Evolutionary conservation across 2,113 vertebrate genomes (phyloP).

Genomic region (Hemichromis elongatus): DNA sequence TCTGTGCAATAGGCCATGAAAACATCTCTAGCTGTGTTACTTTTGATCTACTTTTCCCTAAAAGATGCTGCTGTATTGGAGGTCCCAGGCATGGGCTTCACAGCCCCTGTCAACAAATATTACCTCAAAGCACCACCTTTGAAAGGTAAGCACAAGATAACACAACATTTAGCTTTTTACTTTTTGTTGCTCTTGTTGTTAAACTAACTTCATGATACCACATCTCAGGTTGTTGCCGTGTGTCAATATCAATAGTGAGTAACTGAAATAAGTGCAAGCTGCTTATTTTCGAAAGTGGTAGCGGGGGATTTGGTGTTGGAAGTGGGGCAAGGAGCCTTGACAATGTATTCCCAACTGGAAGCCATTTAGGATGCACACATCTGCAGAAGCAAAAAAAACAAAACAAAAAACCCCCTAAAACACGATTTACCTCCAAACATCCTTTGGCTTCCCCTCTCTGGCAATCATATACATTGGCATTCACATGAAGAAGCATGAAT

Average conservation of each 20-base stretch:
- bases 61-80: constrained; percentile 53
- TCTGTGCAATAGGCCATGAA: constrained; percentile 52
- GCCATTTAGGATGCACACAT: constrained; percentile 39
- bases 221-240: constrained; percentile 52
- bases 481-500: constrained; percentile 52
- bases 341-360: constrained; percentile 44
- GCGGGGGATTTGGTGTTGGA: constrained; percentile 38
- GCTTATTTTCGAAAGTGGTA: constrained; percentile 56
- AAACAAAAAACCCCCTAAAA: not conserved
- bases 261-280: constrained; percentile 77
- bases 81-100: constrained; percentile 74
- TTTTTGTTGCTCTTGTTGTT: constrained; percentile 1
- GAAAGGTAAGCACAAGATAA: constrained; percentile 57
- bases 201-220: constrained; percentile 63
- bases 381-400: not conserved
- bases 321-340: constrained; percentile 45
- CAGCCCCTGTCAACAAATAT: constrained; percentile 76
- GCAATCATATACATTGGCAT: constrained; percentile 67
- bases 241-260: constrained; percentile 65
- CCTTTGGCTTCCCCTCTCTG: constrained; percentile 50
- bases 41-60: constrained; percentile 36
- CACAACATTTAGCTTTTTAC: constrained; percentile 50
- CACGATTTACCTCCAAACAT: not conserved
- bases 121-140: constrained; percentile 52
- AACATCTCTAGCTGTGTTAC: constrained; percentile 51